phyloP scores from a whole-genome alignment of 2,113 vertebrate genomes.

The Apteryx mantelli region DNA sequence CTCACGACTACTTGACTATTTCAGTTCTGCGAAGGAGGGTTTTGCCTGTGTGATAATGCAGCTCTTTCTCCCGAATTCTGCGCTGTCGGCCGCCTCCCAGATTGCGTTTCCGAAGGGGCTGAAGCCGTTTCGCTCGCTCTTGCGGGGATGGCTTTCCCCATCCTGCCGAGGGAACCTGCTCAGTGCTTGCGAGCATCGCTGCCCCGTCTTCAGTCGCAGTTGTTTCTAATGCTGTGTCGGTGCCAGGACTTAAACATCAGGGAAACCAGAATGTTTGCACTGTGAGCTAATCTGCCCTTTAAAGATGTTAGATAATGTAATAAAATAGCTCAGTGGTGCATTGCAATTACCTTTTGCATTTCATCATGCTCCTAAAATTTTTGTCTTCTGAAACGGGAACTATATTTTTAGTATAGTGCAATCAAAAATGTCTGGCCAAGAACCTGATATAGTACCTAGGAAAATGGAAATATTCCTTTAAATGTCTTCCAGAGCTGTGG shows the following conservation, averaged over 20 bases:
- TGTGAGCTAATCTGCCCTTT: constrained; percentile 67
- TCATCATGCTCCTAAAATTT: constrained; percentile 63
- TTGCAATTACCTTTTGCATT: constrained; percentile 62
- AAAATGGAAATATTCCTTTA: constrained; percentile 70
- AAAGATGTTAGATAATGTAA: constrained; percentile 57
- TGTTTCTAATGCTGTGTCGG: background rate
- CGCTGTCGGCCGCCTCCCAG: background rate
- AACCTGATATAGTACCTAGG: constrained; percentile 61
- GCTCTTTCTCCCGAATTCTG: background rate
- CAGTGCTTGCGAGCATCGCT: constrained; percentile 2
- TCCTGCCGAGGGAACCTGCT: background rate
- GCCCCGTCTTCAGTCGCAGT: background rate
- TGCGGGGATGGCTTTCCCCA: background rate
- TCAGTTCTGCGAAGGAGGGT: constrained; percentile 13
- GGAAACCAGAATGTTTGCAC: constrained; percentile 68
- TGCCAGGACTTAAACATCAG: constrained; percentile 53
- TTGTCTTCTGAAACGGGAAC: constrained; percentile 42
- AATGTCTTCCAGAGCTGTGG: constrained; percentile 63
- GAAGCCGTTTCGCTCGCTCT: background rate
- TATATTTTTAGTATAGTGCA: constrained; percentile 61
- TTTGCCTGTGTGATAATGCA: background rate
- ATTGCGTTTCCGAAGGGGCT: background rate
- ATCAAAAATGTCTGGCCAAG: constrained; percentile 69
- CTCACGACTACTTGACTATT: background rate
- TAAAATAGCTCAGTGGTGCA: constrained; percentile 32